Percentiles rank a stretch among this genome's conserved stretches.
Evolutionary conservation across 2,113 vertebrate genomes (phyloP).

Genomic region (Podarcis cretensis): DNA sequence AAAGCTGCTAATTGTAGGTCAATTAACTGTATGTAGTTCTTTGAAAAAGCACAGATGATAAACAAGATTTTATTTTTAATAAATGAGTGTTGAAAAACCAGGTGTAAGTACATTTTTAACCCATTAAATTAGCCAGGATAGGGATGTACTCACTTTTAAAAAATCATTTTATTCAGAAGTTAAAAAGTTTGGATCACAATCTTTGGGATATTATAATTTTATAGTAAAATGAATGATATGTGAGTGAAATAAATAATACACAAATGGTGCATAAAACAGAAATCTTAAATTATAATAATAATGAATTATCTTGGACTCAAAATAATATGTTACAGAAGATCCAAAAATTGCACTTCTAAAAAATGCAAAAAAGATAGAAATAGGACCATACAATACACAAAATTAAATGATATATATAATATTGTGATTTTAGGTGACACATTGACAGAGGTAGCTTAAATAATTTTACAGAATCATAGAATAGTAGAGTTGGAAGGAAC

Average conservation of each 20-base stretch:
- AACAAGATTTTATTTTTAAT: background rate
- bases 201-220: background rate
- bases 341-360: background rate
- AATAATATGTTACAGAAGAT: background rate
- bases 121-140: background rate
- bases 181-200: background rate
- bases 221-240: background rate
- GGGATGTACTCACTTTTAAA: background rate
- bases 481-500: no score
- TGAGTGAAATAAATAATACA: background rate
- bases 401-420: no score
- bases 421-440: no score
- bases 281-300: background rate
- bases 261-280: background rate
- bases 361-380: background rate
- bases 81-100: slow-evolving; percentile 12
- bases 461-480: background rate
- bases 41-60: slow-evolving; percentile 17
- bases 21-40: background rate
- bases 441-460: no score
- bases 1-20: slow-evolving; percentile 29
- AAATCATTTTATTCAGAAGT: background rate
- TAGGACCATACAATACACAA: background rate
- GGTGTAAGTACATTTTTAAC: background rate
- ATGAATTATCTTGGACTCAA: background rate